Base-by-base conservation (phyloP, 2,797 vertebrate genomes). In the Morelia viridis region DNA sequence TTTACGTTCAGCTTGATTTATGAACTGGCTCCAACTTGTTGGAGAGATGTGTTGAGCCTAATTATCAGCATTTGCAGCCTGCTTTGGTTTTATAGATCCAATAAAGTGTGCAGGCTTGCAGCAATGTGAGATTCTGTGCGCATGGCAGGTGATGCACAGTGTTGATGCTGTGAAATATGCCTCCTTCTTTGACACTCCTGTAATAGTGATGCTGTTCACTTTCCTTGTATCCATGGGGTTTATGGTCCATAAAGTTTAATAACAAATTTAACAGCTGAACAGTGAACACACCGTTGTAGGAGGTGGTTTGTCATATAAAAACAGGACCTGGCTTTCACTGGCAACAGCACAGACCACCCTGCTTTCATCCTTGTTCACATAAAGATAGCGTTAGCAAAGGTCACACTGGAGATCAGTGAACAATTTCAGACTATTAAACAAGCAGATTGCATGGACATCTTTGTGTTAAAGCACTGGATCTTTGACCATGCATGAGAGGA, bases 231-330 rank as follows among this genome's bases (percentile, higher is more conserved):
- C 97, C 94, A 89, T 93, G 95, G 96, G 96, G 96, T 97, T 98
- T 98, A 98, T 97, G 98, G 97, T 96, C 97, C 98, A 98, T 98
- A 97, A 98, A 98, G 97, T 97, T 98, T 98, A 97, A 97, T 98
- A 98, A 97, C 97, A 97, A 97, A 97, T 97, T 97, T 96, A 97
- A 97, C 97, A 97, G 97, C 96, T 95, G 96, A 97, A 96, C 94
- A 96, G 97, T 96, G 95, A 97, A 90, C 95, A 95, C 94, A 94
- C 87, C 62, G 95, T 96, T 95, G 96, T 91, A 90, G 92, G 95
- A 97, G 95, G 95, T 35, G 46, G 89, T 64, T 95, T 96, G 94
- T 94, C 89, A 90, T 68, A 95, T 61, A 85, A 95, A 95, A 96
- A 96, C 89, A 94, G 91, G 94, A 93, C 62, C 90, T 88, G 96